phyloP scores from a whole-genome alignment of 2,797 vertebrate genomes.

The Gadopsis marmoratus region DNA sequence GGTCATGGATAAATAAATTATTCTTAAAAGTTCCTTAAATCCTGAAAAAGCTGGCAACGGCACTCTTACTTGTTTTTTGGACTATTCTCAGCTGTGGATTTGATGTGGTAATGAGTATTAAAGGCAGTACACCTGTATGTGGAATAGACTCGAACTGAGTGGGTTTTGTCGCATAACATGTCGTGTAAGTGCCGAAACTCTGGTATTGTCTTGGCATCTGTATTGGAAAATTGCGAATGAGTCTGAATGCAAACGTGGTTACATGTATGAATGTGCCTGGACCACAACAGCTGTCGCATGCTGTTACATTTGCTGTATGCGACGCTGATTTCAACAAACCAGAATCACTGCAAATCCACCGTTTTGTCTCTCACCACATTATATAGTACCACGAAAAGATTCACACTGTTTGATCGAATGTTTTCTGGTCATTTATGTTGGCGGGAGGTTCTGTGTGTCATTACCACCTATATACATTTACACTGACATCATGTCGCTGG shows the following conservation, averaged over 20 bases:
- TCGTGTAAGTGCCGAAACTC: background rate
- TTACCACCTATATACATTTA: background rate
- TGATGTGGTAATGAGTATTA: too few relatives aligned
- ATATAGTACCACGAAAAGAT: background rate
- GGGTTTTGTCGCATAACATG: background rate
- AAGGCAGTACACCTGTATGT: too few relatives aligned
- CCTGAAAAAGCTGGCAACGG: background rate
- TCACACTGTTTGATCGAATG: background rate
- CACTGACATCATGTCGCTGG: constrained; percentile 31
- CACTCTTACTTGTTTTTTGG: background rate
- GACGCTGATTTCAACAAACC: background rate
- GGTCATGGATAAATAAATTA: background rate
- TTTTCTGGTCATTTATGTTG: background rate
- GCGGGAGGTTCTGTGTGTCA: background rate
- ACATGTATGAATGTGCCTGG: background rate
- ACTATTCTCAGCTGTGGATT: background rate
- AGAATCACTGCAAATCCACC: background rate
- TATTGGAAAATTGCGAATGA: background rate
- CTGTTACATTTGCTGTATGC: background rate
- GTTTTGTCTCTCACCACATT: background rate
- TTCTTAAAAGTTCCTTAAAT: background rate
- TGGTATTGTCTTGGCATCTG: background rate
- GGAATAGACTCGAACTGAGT: background rate
- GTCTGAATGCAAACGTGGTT: background rate
- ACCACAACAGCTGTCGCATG: background rate